Percentiles rank a stretch among this genome's conserved stretches.
phyloP scores from a whole-genome alignment of 2,888 invertebrate genomes.

The Acholoe squamosa region DNA sequence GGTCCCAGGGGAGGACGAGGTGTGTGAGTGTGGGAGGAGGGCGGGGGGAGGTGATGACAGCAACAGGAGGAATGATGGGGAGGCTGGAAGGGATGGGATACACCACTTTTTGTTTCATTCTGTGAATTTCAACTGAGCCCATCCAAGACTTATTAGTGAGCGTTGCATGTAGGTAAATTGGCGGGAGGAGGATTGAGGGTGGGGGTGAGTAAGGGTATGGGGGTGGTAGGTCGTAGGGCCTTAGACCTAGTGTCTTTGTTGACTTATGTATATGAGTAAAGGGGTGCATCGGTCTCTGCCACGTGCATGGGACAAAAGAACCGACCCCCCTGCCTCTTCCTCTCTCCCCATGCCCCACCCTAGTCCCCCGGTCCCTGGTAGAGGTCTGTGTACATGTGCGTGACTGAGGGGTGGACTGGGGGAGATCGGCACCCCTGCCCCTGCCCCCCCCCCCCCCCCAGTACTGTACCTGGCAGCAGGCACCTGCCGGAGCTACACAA shows the following conservation, averaged over 20 bases:
- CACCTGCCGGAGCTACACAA: not conserved
- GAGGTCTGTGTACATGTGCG: too few relatives aligned
- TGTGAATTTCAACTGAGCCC: not conserved
- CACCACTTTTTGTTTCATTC: not conserved
- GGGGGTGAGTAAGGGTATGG: not conserved
- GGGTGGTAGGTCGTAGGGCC: not conserved
- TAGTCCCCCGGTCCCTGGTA: too few relatives aligned
- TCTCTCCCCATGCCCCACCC: too few relatives aligned
- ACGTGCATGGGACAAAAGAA: conserved; percentile 30
- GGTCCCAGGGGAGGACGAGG: too few relatives aligned
- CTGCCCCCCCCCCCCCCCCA: not conserved
- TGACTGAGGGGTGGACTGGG: too few relatives aligned
- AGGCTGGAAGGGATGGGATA: too few relatives aligned
- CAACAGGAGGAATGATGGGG: too few relatives aligned
- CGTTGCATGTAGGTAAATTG: not conserved
- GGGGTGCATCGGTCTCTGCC: not conserved
- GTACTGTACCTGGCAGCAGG: not conserved
- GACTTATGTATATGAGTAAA: conserved; percentile 59
- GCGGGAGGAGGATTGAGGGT: too few relatives aligned
- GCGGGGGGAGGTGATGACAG: too few relatives aligned
- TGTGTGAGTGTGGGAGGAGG: too few relatives aligned
- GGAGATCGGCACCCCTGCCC: too few relatives aligned
- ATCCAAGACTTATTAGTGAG: not conserved
- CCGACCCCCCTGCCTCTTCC: not conserved
- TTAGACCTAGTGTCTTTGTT: conserved; percentile 21